phyloP scores from a whole-genome alignment of 1,140 invertebrate genomes.

The Octopus sinensis region DNA sequence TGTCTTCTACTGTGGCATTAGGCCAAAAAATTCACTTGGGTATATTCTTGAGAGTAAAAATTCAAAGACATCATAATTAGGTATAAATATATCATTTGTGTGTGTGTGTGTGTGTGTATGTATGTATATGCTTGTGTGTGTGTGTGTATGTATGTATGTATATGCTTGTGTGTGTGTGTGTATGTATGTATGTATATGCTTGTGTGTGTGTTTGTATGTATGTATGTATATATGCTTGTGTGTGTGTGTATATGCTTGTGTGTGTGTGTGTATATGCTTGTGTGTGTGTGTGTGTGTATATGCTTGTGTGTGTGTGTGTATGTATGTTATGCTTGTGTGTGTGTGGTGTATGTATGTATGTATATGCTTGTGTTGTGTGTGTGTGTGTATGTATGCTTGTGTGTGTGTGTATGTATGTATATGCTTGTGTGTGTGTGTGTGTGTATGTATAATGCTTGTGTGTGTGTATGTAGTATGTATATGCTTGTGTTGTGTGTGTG shows the following conservation, averaged over 20 bases:
- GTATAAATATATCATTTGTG: neutral
- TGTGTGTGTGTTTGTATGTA: neutral
- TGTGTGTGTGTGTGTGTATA: neutral
- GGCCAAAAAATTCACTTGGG: no score
- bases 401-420: neutral
- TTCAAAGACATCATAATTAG: no score
- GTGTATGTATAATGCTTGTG: no score
- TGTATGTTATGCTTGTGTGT: neutral
- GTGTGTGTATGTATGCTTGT: no score
- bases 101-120: neutral
- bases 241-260: neutral
- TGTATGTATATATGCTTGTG: neutral
- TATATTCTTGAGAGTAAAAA: no score
- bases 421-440: neutral
- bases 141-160: neutral
- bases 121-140: neutral
- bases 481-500: neutral
- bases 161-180: neutral
- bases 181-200: neutral
- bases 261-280: neutral
- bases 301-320: neutral
- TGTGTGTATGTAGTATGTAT: no score
- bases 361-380: neutral
- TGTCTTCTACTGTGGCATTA: no score
- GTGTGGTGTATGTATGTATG: neutral